These are phyloP conservation scores for Micromussa lordhowensis DNA, from an alignment of 92 coral and sea anemone genomes.

Conservation along the genomic window DNA sequence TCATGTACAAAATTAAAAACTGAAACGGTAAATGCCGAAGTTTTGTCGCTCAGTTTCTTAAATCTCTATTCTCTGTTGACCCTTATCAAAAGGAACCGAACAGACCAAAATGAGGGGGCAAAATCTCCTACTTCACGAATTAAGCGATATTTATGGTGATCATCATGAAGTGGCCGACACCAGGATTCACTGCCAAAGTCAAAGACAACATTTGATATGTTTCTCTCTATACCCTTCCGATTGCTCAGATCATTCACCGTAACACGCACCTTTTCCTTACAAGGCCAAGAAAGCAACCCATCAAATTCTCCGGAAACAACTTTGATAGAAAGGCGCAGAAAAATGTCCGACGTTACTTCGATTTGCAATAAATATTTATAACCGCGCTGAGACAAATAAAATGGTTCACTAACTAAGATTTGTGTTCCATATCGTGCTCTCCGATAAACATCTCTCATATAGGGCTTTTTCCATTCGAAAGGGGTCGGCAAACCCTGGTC, in stretches of 20 bases:
- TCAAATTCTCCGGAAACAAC: constrained; percentile 76
- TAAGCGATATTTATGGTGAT: neutral
- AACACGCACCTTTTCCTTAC: constrained; percentile 58
- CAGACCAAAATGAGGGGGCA: too few species aligned
- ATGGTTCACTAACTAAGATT: constrained; percentile 38
- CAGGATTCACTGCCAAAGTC: neutral
- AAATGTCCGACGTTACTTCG: neutral
- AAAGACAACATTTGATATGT: neutral
- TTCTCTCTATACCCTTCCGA: neutral
- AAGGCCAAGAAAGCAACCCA: constrained; percentile 68
- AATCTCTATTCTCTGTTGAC: neutral
- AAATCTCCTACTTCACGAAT: neutral
- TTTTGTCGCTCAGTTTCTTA: neutral
- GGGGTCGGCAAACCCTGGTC: neutral
- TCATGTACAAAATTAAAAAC: neutral
- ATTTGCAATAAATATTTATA: constrained; percentile 56
- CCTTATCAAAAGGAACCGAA: neutral
- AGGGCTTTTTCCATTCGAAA: constrained; percentile 73
- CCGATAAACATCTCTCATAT: constrained; percentile 29
- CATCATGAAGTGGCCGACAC: neutral
- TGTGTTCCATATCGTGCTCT: constrained; percentile 65
- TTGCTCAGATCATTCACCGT: constrained; percentile 52
- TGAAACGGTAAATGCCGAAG: neutral
- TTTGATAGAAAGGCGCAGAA: too few species aligned
- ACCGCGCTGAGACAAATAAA: constrained; percentile 67